Conservation (phyloP, 2,888 invertebrate genomes). For the Cremastobaeus sp. region DNA sequence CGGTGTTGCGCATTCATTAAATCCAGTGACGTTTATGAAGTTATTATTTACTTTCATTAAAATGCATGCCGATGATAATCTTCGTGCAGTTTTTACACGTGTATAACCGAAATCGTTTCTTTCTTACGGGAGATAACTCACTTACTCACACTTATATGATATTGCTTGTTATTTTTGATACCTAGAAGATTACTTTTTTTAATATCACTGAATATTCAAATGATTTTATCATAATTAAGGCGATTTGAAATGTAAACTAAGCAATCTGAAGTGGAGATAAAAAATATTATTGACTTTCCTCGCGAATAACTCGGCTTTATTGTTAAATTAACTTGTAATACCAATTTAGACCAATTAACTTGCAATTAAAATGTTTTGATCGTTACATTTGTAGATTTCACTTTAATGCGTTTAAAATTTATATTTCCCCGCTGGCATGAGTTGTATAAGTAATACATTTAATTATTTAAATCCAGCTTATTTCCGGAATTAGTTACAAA, state of each 20-base stretch:
- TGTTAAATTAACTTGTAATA: slow-evolving; percentile 57
- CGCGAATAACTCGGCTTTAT: slow-evolving; percentile 39
- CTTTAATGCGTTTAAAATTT: slow-evolving; percentile 43
- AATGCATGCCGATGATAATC: slow-evolving; percentile 45
- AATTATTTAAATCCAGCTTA: slow-evolving; percentile 42
- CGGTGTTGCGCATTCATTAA: slow-evolving; percentile 65
- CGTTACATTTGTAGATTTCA: slow-evolving; percentile 56
- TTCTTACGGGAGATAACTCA: background rate
- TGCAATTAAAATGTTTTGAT: slow-evolving; percentile 57
- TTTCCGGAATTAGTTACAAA: slow-evolving; percentile 33
- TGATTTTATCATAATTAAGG: slow-evolving; percentile 21
- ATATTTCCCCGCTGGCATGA: slow-evolving; percentile 16
- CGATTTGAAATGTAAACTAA: slow-evolving; percentile 26
- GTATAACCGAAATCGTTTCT: background rate
- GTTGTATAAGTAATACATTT: slow-evolving; percentile 45
- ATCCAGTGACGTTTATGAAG: slow-evolving; percentile 53
- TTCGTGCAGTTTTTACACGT: background rate
- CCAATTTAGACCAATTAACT: slow-evolving; percentile 52
- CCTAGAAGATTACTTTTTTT: slow-evolving; percentile 17
- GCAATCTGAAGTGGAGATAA: slow-evolving; percentile 29
- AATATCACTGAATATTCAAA: slow-evolving; percentile 31
- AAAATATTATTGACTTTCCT: slow-evolving; percentile 39
- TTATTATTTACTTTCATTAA: slow-evolving; percentile 56
- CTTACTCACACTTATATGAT: background rate
- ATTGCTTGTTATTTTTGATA: slow-evolving; percentile 21